phyloP scores from a whole-genome alignment of 2,797 vertebrate species.

The Eremophila alpestris region DNA sequence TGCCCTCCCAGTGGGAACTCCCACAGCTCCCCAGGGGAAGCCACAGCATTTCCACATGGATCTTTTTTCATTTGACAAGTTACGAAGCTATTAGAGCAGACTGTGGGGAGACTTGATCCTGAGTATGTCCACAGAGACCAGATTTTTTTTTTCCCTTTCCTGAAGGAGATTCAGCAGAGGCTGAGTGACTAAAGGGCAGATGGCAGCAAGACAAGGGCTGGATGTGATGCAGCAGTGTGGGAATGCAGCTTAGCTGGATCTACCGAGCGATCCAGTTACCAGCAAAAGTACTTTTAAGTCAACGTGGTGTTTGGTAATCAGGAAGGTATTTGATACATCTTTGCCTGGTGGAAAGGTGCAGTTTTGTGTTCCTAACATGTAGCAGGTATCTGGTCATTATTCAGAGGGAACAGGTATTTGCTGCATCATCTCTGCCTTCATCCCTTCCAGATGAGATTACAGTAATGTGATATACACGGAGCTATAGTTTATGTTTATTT shows the following conservation, averaged over 20 bases:
- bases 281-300: not conserved
- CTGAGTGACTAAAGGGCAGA: not conserved
- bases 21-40: not conserved
- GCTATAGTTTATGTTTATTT: not conserved
- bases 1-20: not conserved
- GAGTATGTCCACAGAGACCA: not conserved
- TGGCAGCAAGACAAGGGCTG: not conserved
- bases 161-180: not conserved
- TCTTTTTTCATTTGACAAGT: not conserved
- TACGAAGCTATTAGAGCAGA: not conserved
- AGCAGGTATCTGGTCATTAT: not conserved
- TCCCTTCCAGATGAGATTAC: not conserved
- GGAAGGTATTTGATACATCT: not conserved
- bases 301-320: not conserved
- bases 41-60: not conserved
- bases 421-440: not conserved
- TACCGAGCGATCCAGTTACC: not conserved
- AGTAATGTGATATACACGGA: not conserved
- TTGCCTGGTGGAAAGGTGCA: not conserved
- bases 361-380: not conserved
- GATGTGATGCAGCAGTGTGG: not conserved
- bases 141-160: not conserved
- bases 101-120: not conserved
- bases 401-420: not conserved
- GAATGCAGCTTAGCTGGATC: not conserved